Evolutionary conservation across 92 coral and sea anemone genomes (phyloP), one percentile per base, ranked within the genome.

Genomic region (Pocillopora grandis): DNA sequence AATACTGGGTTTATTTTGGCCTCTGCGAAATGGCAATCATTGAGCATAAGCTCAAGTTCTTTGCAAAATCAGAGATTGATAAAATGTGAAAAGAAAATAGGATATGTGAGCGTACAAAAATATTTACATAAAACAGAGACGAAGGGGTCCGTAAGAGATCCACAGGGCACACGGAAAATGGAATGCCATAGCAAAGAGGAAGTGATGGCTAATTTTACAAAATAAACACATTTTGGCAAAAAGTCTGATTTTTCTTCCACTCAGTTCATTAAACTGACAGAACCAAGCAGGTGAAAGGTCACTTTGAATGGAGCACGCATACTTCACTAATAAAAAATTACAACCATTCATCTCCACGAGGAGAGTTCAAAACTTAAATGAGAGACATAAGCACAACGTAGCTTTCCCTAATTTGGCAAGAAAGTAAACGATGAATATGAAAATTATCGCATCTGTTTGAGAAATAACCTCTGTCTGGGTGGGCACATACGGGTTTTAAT

Each of bases 271-370:
- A 12, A 15, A 70, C 52, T 23, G 18, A 73, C 31, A 73, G 60
- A 17, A 13, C 23, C 17, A 70, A 70, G 57, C 67, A 27, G 75
- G 83, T 66, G 75, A 79, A 57, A 81, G 85, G 85, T 81, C 85
- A 59, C 36, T 42, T 13, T 33, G 10, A 62, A 70, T n/a, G 67
- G 58, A 61, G 69, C 33, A 33, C 42, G 70, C 77, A 81, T 81
- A 36, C 59, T 81, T 70, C 77, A 20, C 35, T 14, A 71, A 58
- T n/a, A 56, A 70, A 42, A 42, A 59, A 58, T 80, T 21, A 71
- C 21, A 71, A 68, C 68, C 60, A 21, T 58, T 36, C 14, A 12
- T 36, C 14, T 18, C 12, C 67, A 48, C 60, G 59, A 78, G 59
- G 37, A n/a, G 68, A 20, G 59, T 69, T 78, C 31, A 63, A 59